phyloP scores from a whole-genome alignment of 2,113 vertebrate species.

The Spea multiplicata region DNA sequence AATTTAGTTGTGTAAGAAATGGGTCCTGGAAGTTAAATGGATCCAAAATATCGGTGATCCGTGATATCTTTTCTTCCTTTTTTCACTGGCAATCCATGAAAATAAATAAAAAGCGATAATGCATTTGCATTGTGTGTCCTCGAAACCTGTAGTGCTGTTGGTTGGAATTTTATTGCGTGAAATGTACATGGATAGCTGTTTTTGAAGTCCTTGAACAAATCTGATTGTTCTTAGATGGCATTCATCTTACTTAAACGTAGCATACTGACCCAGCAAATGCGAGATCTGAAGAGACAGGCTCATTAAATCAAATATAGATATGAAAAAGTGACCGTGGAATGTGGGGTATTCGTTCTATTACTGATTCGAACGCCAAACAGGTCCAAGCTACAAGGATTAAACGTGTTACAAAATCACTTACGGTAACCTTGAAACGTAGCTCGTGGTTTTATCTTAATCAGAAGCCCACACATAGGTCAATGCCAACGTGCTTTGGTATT shows the following conservation, averaged over 20 bases:
- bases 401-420: not conserved
- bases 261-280: not conserved
- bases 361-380: not conserved
- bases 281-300: not conserved
- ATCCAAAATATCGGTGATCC: no score
- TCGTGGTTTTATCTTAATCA: slow-evolving; percentile 12
- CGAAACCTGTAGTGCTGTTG: no score
- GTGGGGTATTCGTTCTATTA: not conserved
- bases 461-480: slow-evolving; percentile 1
- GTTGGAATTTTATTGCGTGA: not conserved
- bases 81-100: no score
- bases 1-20: no score
- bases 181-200: not conserved
- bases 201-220: not conserved
- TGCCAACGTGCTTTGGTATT: not conserved
- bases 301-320: slow-evolving; percentile 2
- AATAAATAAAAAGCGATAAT: no score
- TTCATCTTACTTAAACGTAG: not conserved
- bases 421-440: slow-evolving; percentile 4
- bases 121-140: no score
- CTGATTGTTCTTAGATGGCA: not conserved
- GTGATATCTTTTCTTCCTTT: no score
- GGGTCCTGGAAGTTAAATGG: no score
- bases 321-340: slow-evolving; percentile 1
- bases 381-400: not conserved